Evolutionary conservation across 2,797 vertebrate species (phyloP), one percentile per base, ranked within the genome.

Genomic region (Anguilla megastoma): DNA sequence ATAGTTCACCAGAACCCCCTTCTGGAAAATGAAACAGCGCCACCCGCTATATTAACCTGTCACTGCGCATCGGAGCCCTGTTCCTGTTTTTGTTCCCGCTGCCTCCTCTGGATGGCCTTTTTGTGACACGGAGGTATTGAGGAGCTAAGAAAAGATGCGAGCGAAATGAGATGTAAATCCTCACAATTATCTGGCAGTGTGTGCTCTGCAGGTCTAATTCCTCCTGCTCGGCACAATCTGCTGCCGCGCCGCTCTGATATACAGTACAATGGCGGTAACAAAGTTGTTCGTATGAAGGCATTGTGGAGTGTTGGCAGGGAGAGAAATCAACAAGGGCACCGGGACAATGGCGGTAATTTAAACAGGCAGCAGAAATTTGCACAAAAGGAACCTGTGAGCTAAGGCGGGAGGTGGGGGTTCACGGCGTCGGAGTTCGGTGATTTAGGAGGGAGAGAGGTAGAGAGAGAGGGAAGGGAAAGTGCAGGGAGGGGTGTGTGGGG

Each of bases 161-260:
- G 91, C 91, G 76, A 98, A 99, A 98, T 98, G 96, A 97, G 97
- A 99, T 99, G 97, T 96, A 98, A 98, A 98, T 98, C 97, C 95
- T n/a, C 7, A 90, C 94, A 94, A 97, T 98, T 98, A 96, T 96
- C 96, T 94, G 95, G 95, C 94, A 95, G 95, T 95, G 93, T 96
- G 63, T 85, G 96, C 96, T 94, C 94, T 95, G 95, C 93, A 96
- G 95, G 96, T 96, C 94, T 97, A 96, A 97, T 97, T 97, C 95
- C 95, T 97, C 94, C 95, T 95, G 94, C 95, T 95, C 95, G 95
- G 95, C 95, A 93, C 96, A 96, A 96, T 97, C 95, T 97, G 95
- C 92, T 93, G 95, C 96, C 96, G 96, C 96, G 97, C 96, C 96
- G 95, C 95, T 94, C 96, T 93, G 95, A 96, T 96, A 96, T 97